phyloP scores from a whole-genome alignment of 1,140 invertebrate genomes.

The Eumaeus atala region DNA sequence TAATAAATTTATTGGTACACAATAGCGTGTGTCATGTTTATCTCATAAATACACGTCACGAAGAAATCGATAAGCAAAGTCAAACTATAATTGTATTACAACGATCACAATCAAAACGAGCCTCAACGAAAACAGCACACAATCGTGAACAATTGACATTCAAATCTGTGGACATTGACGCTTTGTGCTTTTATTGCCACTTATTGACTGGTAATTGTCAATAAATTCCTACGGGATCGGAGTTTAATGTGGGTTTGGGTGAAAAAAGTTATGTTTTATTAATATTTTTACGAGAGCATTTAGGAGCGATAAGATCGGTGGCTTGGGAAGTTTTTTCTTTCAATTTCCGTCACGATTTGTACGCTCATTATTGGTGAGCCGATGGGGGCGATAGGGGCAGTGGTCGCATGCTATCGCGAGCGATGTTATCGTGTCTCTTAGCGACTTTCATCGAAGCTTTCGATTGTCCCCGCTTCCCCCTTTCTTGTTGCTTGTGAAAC shows the following conservation, averaged over 20 bases:
- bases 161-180: slow-evolving; percentile 69
- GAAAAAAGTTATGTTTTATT: slow-evolving; percentile 74
- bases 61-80: slow-evolving; percentile 57
- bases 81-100: slow-evolving; percentile 66
- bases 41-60: slow-evolving; percentile 54
- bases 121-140: slow-evolving; percentile 67
- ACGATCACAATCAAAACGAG: slow-evolving; percentile 62
- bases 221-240: slow-evolving; percentile 70
- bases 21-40: slow-evolving; percentile 57
- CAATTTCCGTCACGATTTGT: slow-evolving; percentile 74
- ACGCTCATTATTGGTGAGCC: slow-evolving; percentile 62
- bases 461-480: slow-evolving; percentile 49
- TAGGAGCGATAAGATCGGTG: slow-evolving; percentile 59
- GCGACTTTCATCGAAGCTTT: slow-evolving; percentile 66
- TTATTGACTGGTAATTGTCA: slow-evolving; percentile 73
- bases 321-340: slow-evolving; percentile 73
- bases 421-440: slow-evolving; percentile 64
- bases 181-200: slow-evolving; percentile 71
- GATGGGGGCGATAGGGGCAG: slow-evolving; percentile 72
- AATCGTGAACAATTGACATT: slow-evolving; percentile 72
- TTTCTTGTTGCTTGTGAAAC: slow-evolving; percentile 50
- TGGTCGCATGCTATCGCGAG: slow-evolving; percentile 59
- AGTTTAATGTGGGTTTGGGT: slow-evolving; percentile 72
- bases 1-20: slow-evolving; percentile 47
- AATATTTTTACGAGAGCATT: slow-evolving; percentile 74